A percentile compares a stretch with the other conserved stretches of the same genome.
Evolutionary conservation across 1,140 invertebrate species (phyloP).

Genomic region (Hermetia illucens): DNA sequence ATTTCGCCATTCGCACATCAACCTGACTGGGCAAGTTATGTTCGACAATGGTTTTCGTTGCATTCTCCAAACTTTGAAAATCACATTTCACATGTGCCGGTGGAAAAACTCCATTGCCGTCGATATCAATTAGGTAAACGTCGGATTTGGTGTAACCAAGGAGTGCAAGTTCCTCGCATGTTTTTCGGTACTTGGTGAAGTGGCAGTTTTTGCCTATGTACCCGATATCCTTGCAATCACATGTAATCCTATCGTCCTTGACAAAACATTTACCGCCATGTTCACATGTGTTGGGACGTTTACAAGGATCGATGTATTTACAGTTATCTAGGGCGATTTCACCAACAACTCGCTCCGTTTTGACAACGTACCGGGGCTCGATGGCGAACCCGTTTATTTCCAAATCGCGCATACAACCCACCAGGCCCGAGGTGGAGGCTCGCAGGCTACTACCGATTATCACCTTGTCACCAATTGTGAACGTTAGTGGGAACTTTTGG

Average conservation of each 20-base stretch:
- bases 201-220: slow-evolving; percentile 87
- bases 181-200: slow-evolving; percentile 77
- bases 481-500: slow-evolving; percentile 45
- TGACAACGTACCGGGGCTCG: slow-evolving; percentile 60
- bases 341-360: slow-evolving; percentile 63
- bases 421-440: slow-evolving; percentile 52
- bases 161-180: slow-evolving; percentile 81
- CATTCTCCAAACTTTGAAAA: slow-evolving; percentile 71
- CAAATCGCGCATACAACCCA: slow-evolving; percentile 82
- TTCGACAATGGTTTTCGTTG: slow-evolving; percentile 80
- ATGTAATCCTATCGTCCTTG: slow-evolving; percentile 70
- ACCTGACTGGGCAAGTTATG: slow-evolving; percentile 84
- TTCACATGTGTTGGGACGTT: slow-evolving; percentile 76
- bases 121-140: slow-evolving; percentile 82
- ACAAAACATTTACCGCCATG: slow-evolving; percentile 82
- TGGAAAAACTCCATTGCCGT: slow-evolving; percentile 80
- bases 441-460: slow-evolving; percentile 63
- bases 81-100: slow-evolving; percentile 83
- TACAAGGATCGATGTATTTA: slow-evolving; percentile 78
- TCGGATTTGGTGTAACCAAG: slow-evolving; percentile 73
- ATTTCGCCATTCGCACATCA: slow-evolving; percentile 59
- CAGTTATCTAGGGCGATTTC: slow-evolving; percentile 86
- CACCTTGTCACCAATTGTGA: slow-evolving; percentile 42
- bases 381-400: slow-evolving; percentile 59
- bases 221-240: slow-evolving; percentile 76